Base-by-base conservation (phyloP, 1,140 invertebrate genomes). In the Heliconius hewitsoni region DNA sequence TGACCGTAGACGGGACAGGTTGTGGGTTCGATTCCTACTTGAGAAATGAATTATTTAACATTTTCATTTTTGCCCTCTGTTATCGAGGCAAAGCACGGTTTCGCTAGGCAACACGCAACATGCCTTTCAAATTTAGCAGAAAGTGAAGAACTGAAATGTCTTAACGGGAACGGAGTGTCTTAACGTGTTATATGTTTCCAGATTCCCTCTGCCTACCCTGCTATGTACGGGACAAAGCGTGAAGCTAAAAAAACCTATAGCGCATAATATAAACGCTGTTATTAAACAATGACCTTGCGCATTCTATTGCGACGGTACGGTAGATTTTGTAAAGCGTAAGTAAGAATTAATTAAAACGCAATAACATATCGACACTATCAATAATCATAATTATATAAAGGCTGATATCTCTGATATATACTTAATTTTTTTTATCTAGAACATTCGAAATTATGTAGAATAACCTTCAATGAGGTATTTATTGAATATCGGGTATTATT, bases 271-370 rank as follows among this genome's bases (percentile, higher is more conserved):
- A 57, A 13, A 30, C 4, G 60, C 23, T 66, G 23, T 66, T 66
- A 66, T 66, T 60, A n/a, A 66, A 66, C 23, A 66, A 66, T 30
- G 11, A 66, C 60, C 60, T 66, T 66, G 60, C 9, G 23, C 60
- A 66, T 30, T n/a, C n/a, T 30, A 27, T 27, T 66, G 27, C 9
- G 23, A 27, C 60, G 60, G 0, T 66, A 66, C 60, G 23, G 11
- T 30, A 66, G 13, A 1, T 11, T 30, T 66, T 16, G 60, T 66
- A 30, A 66, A 9, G 60, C 60, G 11, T 30, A 30, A 30, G 27
- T 66, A 66, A 66, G 11, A 66, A 66, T 66, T 30, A 66, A 30
- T 66, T 30, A 30, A 66, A 66, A 66, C 60, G 23, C 60, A 66
- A 66, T 66, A 66, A 66, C 37, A 37, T 42, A 52, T 11, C 27